Percentiles rank a stretch among this genome's conserved stretches.
These are phyloP conservation scores for Neodon shergylaensis DNA, from an alignment of 2,113 vertebrate genomes.

Conservation along the genomic window DNA sequence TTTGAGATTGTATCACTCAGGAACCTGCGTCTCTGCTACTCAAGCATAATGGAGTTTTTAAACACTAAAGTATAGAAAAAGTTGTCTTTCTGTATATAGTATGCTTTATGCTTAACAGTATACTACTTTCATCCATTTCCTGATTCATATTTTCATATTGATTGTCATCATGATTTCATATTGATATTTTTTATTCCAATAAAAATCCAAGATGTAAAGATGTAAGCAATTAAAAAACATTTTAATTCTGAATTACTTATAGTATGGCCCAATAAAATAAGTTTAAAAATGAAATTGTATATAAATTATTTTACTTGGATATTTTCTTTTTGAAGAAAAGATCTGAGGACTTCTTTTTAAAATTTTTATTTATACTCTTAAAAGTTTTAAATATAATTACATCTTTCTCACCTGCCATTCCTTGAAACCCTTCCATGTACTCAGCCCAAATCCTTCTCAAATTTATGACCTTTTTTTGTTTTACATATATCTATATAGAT, in stretches of 20 bases:
- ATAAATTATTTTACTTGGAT: neutral
- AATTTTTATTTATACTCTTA: neutral
- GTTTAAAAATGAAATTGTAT: neutral
- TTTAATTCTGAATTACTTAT: neutral
- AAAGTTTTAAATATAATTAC: neutral
- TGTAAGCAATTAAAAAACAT: neutral
- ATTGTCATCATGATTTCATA: too few species aligned
- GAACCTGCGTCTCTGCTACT: slow-evolving; percentile 11
- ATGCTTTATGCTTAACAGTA: neutral
- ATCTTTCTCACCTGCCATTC: neutral
- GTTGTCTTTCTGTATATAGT: neutral
- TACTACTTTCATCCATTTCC: neutral
- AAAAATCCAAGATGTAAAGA: neutral
- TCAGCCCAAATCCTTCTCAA: neutral
- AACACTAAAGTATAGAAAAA: neutral
- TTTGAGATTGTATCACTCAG: neutral
- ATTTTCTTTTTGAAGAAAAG: neutral
- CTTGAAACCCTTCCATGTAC: neutral
- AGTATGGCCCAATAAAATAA: neutral
- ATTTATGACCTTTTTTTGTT: neutral
- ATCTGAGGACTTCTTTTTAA: neutral
- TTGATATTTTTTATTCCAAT: neutral
- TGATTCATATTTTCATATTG: neutral
- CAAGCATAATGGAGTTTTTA: neutral
- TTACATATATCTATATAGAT: too few species aligned